These are phyloP conservation scores for Prunella strophiata DNA, from an alignment of 2,797 vertebrate species.

Conservation along the genomic window DNA sequence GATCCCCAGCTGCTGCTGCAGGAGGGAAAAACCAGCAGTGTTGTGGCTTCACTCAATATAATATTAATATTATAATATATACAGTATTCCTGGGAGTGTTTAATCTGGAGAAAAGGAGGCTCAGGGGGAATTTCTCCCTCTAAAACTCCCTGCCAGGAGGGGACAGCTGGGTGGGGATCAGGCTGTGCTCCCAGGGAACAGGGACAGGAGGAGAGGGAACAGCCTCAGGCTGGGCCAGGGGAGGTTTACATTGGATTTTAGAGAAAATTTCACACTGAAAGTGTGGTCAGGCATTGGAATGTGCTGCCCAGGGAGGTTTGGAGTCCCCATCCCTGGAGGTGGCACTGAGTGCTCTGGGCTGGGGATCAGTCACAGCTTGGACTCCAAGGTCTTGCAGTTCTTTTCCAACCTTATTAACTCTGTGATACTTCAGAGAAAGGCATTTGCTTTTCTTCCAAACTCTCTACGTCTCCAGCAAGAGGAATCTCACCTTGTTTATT, in stretches of 20 bases:
- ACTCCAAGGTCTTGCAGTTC: accelerated
- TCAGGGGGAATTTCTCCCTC: too few relatives aligned
- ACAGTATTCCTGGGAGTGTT: neutral
- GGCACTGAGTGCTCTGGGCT: neutral
- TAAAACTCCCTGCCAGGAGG: neutral
- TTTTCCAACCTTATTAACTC: neutral
- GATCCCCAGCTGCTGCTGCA: neutral
- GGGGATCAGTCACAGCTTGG: accelerated
- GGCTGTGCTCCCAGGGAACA: neutral
- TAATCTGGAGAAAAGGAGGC: neutral
- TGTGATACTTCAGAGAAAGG: neutral
- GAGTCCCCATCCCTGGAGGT: neutral
- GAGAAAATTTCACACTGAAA: neutral
- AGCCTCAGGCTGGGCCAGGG: neutral
- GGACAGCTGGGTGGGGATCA: too few relatives aligned
- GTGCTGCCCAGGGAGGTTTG: neutral
- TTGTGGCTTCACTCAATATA: neutral
- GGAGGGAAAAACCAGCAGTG: neutral
- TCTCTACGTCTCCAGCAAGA: neutral
- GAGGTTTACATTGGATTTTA: neutral
- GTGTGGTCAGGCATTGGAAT: accelerated
- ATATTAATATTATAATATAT: too few relatives aligned
- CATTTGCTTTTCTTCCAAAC: neutral
- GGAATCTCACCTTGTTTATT: neutral
- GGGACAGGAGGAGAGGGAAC: accelerated